Conservation (phyloP, 2,113 vertebrate genomes). For the Muntiacus reevesi region DNA sequence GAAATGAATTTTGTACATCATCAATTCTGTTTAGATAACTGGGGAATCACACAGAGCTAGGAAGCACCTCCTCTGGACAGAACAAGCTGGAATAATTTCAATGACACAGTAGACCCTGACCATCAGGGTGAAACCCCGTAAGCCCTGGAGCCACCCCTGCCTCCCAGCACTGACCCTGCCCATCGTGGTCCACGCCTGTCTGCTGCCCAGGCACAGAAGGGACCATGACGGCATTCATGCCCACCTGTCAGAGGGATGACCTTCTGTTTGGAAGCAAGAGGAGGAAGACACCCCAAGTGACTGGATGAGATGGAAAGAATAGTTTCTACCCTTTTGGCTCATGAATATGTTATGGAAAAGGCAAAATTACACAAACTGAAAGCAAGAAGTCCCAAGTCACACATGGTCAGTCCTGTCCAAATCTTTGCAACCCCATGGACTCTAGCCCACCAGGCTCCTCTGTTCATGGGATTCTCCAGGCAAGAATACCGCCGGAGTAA, state of each 20-base stretch:
- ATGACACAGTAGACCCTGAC: fast-evolving
- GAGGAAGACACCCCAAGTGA: fast-evolving
- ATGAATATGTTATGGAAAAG: not conserved
- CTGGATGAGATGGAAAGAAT: fast-evolving
- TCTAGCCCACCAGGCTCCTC: not conserved
- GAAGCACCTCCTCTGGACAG: not conserved
- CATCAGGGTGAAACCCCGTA: fast-evolving
- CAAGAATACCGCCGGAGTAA: fast-evolving
- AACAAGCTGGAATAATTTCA: not conserved
- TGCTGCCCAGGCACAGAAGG: not conserved
- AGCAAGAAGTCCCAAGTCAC: not conserved
- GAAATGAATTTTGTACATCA: not conserved
- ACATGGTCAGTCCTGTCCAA: fast-evolving
- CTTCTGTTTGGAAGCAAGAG: not conserved
- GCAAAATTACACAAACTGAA: not conserved
- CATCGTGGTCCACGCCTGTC: fast-evolving
- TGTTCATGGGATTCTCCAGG: not conserved
- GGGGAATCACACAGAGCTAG: not conserved
- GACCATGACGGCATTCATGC: fast-evolving
- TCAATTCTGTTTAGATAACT: not conserved
- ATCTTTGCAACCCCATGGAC: not conserved
- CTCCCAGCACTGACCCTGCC: fast-evolving
- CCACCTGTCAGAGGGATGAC: not conserved
- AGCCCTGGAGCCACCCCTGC: fast-evolving
- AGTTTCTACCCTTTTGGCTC: not conserved